phyloP scores from a whole-genome alignment of 1,140 invertebrate genomes.

The Drosophila lacteicornis region DNA sequence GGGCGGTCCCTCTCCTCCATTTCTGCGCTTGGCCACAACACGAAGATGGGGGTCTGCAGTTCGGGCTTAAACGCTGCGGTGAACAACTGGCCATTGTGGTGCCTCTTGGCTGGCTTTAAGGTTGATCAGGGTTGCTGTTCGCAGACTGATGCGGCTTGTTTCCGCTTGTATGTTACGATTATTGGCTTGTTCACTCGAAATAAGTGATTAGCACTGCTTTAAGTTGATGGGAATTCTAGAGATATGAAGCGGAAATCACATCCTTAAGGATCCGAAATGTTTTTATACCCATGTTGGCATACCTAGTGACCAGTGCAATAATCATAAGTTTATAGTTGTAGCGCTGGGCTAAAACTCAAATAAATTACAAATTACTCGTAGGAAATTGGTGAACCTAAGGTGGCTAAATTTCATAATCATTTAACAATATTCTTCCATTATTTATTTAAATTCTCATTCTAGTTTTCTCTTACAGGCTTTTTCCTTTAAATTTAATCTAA shows the following conservation, averaged over 20 bases:
- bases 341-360: too few species aligned
- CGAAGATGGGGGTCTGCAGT: constrained; percentile 29
- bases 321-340: too few species aligned
- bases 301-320: too few species aligned
- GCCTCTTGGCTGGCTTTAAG: constrained; percentile 22
- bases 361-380: too few species aligned
- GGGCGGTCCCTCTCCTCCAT: constrained; percentile 3
- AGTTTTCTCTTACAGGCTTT: too few species aligned
- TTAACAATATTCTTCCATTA: neutral
- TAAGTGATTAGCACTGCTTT: neutral
- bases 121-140: constrained; percentile 11
- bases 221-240: too few species aligned
- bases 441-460: too few species aligned
- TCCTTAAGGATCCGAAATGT: too few species aligned
- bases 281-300: too few species aligned
- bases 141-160: constrained; percentile 1
- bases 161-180: neutral
- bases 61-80: constrained; percentile 33
- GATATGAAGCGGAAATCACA: too few species aligned
- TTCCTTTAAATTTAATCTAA: too few species aligned
- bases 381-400: too few species aligned
- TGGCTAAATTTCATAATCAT: neutral
- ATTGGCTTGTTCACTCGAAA: neutral
- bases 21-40: constrained; percentile 16
- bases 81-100: constrained; percentile 16